Evolutionary conservation across 2,888 invertebrate genomes (phyloP), one percentile per base, ranked within the genome.

Genomic region (Machimus atricapillus): DNA sequence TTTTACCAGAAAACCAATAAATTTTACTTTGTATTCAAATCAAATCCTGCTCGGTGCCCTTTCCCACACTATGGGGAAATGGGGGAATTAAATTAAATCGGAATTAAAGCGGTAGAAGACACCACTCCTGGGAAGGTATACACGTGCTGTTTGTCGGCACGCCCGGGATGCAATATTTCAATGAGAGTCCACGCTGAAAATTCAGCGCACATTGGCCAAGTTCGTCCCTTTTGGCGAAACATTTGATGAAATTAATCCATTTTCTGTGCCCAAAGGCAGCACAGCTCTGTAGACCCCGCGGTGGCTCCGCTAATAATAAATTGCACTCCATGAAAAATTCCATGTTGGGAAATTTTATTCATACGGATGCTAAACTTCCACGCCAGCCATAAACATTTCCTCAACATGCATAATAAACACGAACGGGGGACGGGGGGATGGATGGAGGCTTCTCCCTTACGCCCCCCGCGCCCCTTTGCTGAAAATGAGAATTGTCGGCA

Each of bases 271-370:
- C 27, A 66, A 52, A 66, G 66, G 66, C 66, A 66, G 9, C 12
- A 9, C 66, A 1, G 19, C 66, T 66, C 56, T 56, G 19, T 56
- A 19, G 2, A 66, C 8, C 19, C 66, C 66, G 66, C 66, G 66
- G 8, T 14, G 27, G 66, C 8, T 23, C 23, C 8, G 16, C 79
- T 79, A 79, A 46, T 79, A 79, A 79, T 79, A 79, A 79, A 79
- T 79, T 79, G n/a, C 8, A 27, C 31, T 79, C 52, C 7, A 79
- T 79, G 79, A 52, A 52, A 79, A 79, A 79, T 79, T 79, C 43
- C 31, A 79, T n/a, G 52, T 79, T 79, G 79, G 52, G 52, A 79
- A 79, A 79, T 79, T 79, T 79, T 79, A 79, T 79, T 79, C 79
- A 79, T 79, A 79, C 79, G 79, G 52, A 46, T 46, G 31, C 46